Conservation (phyloP, 2,113 vertebrate species). For the Prinia subflava region DNA sequence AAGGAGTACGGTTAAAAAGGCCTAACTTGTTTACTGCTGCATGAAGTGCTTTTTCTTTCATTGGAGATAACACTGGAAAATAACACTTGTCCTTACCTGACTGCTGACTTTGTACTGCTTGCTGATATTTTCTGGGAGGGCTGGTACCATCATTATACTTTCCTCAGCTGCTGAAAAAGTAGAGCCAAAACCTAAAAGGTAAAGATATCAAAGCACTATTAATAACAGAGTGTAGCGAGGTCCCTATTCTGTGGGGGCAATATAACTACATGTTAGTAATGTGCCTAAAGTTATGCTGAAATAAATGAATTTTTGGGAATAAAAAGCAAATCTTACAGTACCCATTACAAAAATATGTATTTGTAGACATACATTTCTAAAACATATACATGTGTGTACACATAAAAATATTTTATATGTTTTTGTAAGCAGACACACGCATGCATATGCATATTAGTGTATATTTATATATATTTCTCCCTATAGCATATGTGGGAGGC, state of each 20-base stretch:
- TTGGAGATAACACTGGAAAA: slow-evolving; percentile 2
- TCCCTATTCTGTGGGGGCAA: neutral
- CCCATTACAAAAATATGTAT: neutral
- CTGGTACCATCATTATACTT: slow-evolving; percentile 76
- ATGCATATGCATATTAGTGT: neutral
- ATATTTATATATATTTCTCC: neutral
- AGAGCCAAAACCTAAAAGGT: slow-evolving; percentile 86
- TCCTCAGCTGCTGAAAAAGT: slow-evolving; percentile 95
- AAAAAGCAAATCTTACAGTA: neutral
- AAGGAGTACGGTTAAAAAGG: neutral
- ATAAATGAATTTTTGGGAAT: neutral
- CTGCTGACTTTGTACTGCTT: slow-evolving; percentile 89
- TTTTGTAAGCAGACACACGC: neutral
- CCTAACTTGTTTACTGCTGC: neutral
- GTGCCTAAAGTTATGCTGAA: neutral
- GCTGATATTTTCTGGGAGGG: slow-evolving; percentile 77
- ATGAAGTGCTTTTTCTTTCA: slow-evolving; percentile 4
- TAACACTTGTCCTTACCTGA: slow-evolving; percentile 77
- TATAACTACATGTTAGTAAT: neutral
- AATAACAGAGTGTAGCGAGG: neutral
- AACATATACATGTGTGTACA: neutral
- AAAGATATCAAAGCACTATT: neutral
- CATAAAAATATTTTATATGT: neutral
- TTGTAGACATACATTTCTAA: neutral
- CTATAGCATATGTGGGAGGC: neutral